Evolutionary conservation across 2,888 invertebrate species (phyloP).

Genomic region (Acleris holmiana): DNA sequence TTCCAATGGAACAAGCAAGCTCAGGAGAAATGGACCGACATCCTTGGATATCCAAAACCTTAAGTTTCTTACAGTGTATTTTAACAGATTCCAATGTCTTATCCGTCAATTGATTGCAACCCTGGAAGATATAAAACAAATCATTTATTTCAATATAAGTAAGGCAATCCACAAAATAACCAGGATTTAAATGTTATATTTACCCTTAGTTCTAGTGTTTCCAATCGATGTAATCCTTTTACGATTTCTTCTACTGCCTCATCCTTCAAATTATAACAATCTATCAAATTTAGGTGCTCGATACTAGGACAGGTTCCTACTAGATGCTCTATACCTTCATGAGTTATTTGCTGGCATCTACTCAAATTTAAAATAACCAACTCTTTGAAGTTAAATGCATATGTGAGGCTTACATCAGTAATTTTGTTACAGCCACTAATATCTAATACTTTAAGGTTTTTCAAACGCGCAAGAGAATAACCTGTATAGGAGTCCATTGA

Average conservation of each 20-base stretch:
- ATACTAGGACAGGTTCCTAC: conserved; percentile 88
- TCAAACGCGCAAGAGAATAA: conserved; percentile 82
- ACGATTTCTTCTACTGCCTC: conserved; percentile 76
- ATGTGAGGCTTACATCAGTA: conserved; percentile 88
- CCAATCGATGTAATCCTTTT: conserved; percentile 74
- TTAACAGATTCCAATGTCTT: conserved; percentile 79
- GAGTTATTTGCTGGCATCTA: conserved; percentile 88
- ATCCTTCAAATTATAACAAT: conserved; percentile 89
- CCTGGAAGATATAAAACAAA: conserved; percentile 64
- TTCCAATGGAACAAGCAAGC: conserved; percentile 69
- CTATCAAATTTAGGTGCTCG: conserved; percentile 87
- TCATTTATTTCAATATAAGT: not conserved
- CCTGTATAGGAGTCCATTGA: conserved; percentile 70
- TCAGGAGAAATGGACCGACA: conserved; percentile 79
- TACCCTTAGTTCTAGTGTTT: conserved; percentile 84
- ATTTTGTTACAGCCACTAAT: conserved; percentile 88
- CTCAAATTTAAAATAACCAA: conserved; percentile 86
- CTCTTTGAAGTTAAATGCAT: conserved; percentile 87
- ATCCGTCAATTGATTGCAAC: conserved; percentile 86
- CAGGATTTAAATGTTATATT: conserved; percentile 40
- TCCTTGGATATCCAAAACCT: conserved; percentile 84
- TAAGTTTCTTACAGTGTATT: conserved; percentile 77
- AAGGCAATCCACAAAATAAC: too few relatives aligned
- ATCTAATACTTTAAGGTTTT: conserved; percentile 84
- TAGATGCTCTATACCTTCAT: conserved; percentile 86